Base-by-base conservation (phyloP, 2,797 vertebrate species). In the Myotis vivesi region DNA sequence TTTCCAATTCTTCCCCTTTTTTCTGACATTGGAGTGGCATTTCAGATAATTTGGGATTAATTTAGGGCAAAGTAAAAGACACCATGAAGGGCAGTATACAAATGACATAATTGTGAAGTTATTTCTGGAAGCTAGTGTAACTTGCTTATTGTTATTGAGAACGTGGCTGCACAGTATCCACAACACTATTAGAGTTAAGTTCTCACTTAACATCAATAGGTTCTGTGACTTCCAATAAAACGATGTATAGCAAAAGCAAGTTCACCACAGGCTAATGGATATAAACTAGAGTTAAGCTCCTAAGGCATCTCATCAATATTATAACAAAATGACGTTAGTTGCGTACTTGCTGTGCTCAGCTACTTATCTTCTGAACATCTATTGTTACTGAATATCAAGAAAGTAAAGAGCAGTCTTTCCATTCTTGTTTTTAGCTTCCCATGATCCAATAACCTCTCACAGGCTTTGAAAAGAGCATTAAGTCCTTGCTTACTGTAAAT, bases 51-150 rank as follows among this genome's bases (percentile, higher is more conserved):
- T 77, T 33, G 38, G 30, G 22, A 75, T 41, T 83, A 59, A 20
- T 59, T 87, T 82, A 91, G 28, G 55, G 38, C 19, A 71, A 92
- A 93, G 38, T 92, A 71, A 88, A 89, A 90, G 16, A 86, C 53
- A 69, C 12, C 69, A 71, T 22, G 28, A 33, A 81, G 38, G 38
- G 79, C 36, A 38, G 75, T 75, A 2, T 22, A 80, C 20, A 93
- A 82, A 68, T 36, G 72, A 93, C 62, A 36, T 51, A 51, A 87
- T 76, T 75, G 92, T 41, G 19, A 93, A 68, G 46, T 10, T 59
- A 23, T 17, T 87, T 95, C 91, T 84, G 38, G 81, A 82, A 94
- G 33, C 30, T 51, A 69, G 53, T 51, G 71, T 41, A 44, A 83
- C 16, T 68, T 81, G 30, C 41, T 73, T 51, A 86, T 30, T 25